Conservation (phyloP, 2,113 vertebrate species). For the Varanus komodoensis region DNA sequence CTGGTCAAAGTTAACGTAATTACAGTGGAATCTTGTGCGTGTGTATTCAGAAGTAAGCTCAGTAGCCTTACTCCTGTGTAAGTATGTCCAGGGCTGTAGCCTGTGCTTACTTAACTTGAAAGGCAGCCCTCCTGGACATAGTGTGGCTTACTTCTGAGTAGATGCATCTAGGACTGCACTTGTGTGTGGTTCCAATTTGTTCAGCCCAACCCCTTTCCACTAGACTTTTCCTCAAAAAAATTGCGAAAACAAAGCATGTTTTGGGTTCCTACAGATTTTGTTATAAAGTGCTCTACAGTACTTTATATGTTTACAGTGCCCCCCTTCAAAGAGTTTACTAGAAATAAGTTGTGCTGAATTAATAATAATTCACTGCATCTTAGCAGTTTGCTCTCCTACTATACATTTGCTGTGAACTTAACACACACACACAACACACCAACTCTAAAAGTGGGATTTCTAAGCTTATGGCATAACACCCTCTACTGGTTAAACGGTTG, state of each 20-base stretch:
- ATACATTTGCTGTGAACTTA: neutral
- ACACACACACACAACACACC: neutral
- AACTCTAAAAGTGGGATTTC: neutral
- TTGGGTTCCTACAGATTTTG: neutral
- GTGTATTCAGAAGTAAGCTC: neutral
- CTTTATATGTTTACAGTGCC: neutral
- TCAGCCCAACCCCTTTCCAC: neutral
- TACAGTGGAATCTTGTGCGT: neutral
- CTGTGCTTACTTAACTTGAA: neutral
- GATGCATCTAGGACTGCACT: neutral
- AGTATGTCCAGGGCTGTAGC: neutral
- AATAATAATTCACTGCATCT: neutral
- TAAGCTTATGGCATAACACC: neutral
- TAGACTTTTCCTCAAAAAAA: neutral
- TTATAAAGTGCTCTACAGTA: neutral
- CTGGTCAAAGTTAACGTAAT: neutral
- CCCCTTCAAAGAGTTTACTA: neutral
- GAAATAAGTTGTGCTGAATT: neutral
- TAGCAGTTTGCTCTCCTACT: neutral
- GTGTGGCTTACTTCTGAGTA: neutral
- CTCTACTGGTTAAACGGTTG: conserved; percentile 30
- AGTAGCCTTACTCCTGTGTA: neutral
- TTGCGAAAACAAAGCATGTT: neutral
- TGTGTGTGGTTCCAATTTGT: neutral
- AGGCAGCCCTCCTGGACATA: neutral